These are phyloP conservation scores for Leptogaster cylindrica DNA, from an alignment of 2,888 invertebrate genomes.

Conservation along the genomic window DNA sequence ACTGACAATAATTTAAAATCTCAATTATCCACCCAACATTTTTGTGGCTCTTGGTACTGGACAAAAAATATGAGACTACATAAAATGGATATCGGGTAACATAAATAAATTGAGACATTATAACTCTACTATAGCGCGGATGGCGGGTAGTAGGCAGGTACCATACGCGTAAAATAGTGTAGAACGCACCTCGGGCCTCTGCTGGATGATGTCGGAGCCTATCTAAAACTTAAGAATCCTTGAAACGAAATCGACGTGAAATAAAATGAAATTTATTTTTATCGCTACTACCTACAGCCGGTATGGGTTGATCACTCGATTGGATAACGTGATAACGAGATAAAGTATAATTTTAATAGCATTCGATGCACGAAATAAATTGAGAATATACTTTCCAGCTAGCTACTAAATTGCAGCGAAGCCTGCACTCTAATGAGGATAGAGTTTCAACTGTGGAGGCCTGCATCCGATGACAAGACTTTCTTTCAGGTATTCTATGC, in stretches of 20 bases:
- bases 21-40: conserved; percentile 43
- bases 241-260: conserved; percentile 39
- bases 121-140: conserved; percentile 33
- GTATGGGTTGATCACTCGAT: conserved; percentile 17
- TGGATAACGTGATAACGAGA: conserved; percentile 39
- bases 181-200: conserved; percentile 31
- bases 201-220: background rate
- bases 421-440: conserved; percentile 28
- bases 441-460: conserved; percentile 7
- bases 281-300: conserved; percentile 40
- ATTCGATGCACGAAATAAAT: conserved; percentile 30
- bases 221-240: conserved; percentile 38
- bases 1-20: conserved; percentile 43
- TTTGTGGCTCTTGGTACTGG: conserved; percentile 14
- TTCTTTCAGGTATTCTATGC: no score
- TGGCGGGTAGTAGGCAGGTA: conserved; percentile 1
- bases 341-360: conserved; percentile 33
- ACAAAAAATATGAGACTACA: conserved; percentile 39
- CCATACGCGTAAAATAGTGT: conserved; percentile 16
- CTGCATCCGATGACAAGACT: no score
- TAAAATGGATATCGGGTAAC: conserved; percentile 42
- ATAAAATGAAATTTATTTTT: conserved; percentile 42
- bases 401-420: conserved; percentile 26
- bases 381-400: conserved; percentile 35
- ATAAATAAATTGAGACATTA: conserved; percentile 44